Evolutionary conservation across 2,888 invertebrate genomes (phyloP), one percentile per base, ranked within the genome.

Genomic region (Ommatoiulus sabulosus): DNA sequence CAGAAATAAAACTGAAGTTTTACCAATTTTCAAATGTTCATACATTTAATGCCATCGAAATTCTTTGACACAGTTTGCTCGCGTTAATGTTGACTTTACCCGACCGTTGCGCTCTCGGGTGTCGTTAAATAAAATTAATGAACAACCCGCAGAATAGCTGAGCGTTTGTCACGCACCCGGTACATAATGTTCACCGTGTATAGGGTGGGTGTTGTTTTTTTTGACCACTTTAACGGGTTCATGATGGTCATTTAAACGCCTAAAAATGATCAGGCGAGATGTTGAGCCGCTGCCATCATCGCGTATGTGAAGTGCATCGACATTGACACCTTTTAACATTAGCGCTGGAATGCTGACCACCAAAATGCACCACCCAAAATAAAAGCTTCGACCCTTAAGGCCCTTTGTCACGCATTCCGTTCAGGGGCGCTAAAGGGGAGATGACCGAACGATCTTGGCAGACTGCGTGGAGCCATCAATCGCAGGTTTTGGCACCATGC

Each of bases 401-500:
- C 80, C 80, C 80, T 80, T 80, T 72, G 72, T 24, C 72, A 7
- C 35, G 15, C 35, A 72, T 80, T 35, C 80, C 35, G 80, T 80
- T 12, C 35, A 80, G 80, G 35, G 35, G 80, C 12, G 35, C 35
- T 43, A 43, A 80, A 80, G 80, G 80, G 80, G 24, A 35, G 72
- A 72, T 72, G 72, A 72, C 72, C 72, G 72, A 72, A 72, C 84
- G 84, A 48, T 86, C 84, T 89, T 88, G 88, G 44, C 80, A 89
- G 89, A 89, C 89, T 88, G 89, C 89, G 46, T 88, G 89, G 89
- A 89, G 89, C 89, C 89, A 44, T 44, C 63, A 84, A 80, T 88
- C 46, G 87, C 48, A 35, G 15, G 15, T 43, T 87, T 57, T 52
- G 88, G 88, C 88, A 88, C 88, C 88, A 80, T 44, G 88, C 88